Conservation (phyloP, 2,113 vertebrate species). For the Panurus biarmicus region DNA sequence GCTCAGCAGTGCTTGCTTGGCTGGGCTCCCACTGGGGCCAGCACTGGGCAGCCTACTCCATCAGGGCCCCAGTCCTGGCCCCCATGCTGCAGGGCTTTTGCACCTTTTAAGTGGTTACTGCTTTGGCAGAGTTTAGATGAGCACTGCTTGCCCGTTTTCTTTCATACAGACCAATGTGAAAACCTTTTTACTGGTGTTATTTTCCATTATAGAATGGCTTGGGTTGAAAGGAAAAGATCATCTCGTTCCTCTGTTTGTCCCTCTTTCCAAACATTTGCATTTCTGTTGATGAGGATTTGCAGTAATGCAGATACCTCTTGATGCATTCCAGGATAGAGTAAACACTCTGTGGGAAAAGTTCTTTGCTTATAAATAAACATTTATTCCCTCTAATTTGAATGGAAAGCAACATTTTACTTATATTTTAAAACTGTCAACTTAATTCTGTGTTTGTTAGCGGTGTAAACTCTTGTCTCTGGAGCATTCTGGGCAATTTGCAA, state of each 20-base stretch:
- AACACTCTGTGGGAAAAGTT: not conserved
- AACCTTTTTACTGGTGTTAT: not conserved
- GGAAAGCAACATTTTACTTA: not conserved
- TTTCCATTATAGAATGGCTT: not conserved
- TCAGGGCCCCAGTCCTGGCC: not conserved
- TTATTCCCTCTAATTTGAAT: not conserved
- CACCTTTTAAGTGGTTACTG: not conserved
- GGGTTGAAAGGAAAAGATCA: not conserved
- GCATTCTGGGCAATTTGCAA: not conserved
- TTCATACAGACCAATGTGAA: not conserved
- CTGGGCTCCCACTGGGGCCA: not conserved
- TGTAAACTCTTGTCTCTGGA: not conserved
- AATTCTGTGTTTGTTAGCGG: not conserved
- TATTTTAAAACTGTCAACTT: not conserved
- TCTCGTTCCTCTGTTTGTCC: not conserved
- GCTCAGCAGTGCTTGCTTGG: fast-evolving
- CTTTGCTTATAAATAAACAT: not conserved
- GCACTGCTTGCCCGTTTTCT: not conserved
- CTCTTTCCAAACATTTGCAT: not conserved
- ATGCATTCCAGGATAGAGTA: not conserved
- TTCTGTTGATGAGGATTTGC: not conserved
- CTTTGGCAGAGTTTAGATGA: not conserved
- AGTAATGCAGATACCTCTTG: not conserved
- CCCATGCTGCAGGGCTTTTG: fast-evolving
- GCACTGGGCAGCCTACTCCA: fast-evolving